phyloP scores from a whole-genome alignment of 2,797 vertebrate species.

The Phalloptychus januarius region DNA sequence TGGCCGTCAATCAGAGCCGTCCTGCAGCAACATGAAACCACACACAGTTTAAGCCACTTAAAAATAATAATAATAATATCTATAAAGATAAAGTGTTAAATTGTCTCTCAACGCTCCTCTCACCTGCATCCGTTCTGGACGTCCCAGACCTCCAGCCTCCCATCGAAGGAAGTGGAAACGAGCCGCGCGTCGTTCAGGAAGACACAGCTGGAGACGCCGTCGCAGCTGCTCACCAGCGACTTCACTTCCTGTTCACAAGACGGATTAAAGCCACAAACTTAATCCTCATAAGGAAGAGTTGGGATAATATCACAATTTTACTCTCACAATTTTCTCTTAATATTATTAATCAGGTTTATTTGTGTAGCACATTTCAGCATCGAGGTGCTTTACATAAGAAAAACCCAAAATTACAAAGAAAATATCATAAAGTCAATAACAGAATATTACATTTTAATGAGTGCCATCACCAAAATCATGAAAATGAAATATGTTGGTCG shows the following conservation, averaged over 20 bases:
- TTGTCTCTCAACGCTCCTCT: not conserved
- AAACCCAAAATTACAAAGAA: too few relatives aligned
- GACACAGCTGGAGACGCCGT: conserved; percentile 84
- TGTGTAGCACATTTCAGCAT: too few relatives aligned
- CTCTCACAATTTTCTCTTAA: too few relatives aligned
- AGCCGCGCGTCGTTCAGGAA: conserved; percentile 80
- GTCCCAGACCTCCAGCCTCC: conserved; percentile 87
- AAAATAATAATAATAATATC: not conserved
- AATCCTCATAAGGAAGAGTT: not conserved
- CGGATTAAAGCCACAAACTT: not conserved
- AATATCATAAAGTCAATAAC: too few relatives aligned
- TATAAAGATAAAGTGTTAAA: not conserved
- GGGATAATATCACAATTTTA: not conserved
- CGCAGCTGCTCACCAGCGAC: conserved; percentile 83
- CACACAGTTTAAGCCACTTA: not conserved
- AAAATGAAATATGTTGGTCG: too few relatives aligned
- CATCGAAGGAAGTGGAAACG: conserved; percentile 83
- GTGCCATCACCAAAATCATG: too few relatives aligned
- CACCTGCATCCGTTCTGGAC: conserved; percentile 84
- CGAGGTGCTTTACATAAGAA: too few relatives aligned
- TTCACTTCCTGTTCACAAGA: conserved; percentile 82
- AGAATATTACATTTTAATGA: too few relatives aligned
- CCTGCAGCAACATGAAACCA: conserved; percentile 60
- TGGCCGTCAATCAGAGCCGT: conserved; percentile 81
- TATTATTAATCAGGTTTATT: too few relatives aligned